A percentile compares a stretch with the other conserved stretches of the same genome.
These are phyloP conservation scores for Ladona fulva DNA, from an alignment of 1,140 invertebrate genomes.

Conservation along the genomic window DNA sequence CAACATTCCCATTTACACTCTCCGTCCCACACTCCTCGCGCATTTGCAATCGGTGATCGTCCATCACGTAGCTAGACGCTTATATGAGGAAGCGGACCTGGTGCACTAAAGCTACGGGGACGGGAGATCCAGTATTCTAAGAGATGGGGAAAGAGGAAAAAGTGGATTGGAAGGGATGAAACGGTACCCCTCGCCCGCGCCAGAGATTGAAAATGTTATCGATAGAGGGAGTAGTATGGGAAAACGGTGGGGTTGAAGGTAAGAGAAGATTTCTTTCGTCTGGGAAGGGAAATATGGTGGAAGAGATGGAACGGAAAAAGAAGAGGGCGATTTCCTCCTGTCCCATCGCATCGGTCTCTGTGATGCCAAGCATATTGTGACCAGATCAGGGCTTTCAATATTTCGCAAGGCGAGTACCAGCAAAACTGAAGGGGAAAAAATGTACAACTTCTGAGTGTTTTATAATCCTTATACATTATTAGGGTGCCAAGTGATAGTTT, in stretches of 20 bases:
- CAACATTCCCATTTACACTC: neutral
- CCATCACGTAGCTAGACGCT: neutral
- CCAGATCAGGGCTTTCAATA: too few species aligned
- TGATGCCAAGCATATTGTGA: too few species aligned
- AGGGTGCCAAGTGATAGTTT: too few species aligned
- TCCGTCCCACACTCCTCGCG: neutral
- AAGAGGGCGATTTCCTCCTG: neutral
- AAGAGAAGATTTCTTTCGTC: neutral
- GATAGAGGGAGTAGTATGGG: neutral
- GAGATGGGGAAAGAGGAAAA: neutral
- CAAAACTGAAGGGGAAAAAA: too few species aligned
- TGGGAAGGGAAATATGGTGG: neutral
- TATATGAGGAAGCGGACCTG: neutral
- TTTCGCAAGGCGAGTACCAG: too few species aligned
- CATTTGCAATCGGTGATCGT: neutral
- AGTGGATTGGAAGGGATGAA: neutral
- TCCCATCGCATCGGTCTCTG: too few species aligned
- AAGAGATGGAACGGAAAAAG: neutral
- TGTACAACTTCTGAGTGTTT: too few species aligned
- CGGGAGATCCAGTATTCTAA: neutral
- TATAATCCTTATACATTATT: too few species aligned
- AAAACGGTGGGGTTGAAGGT: neutral
- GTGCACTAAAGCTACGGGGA: neutral
- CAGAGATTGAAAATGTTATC: constrained; percentile 9
- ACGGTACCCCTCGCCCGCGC: neutral